Percentiles rank a stretch among this genome's conserved stretches.
phyloP scores from a whole-genome alignment of 2,888 invertebrate genomes.

The Pegoplata infirma region DNA sequence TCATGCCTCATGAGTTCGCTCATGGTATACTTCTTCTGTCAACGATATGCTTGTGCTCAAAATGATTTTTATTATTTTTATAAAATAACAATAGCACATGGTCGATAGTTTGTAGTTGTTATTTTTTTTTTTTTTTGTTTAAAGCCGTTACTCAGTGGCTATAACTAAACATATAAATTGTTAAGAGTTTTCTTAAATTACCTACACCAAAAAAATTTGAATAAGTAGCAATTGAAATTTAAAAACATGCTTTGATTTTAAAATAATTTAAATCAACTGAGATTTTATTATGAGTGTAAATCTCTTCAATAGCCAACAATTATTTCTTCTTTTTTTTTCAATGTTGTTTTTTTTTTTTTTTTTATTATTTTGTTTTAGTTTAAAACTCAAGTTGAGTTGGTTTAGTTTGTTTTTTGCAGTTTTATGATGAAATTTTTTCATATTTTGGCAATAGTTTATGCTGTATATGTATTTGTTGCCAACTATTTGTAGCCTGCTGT shows the following conservation, averaged over 20 bases:
- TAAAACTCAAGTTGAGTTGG: no score
- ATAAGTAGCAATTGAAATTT: no score
- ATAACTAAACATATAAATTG: conserved; percentile 23
- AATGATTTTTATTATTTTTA: background rate
- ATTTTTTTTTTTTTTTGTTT: no score
- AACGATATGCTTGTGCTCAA: background rate
- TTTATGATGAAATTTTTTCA: background rate
- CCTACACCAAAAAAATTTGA: conserved; percentile 10
- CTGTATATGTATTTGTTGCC: background rate
- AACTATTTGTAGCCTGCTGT: background rate
- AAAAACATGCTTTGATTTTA: no score
- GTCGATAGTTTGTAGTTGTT: conserved; percentile 26
- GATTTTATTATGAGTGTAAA: background rate
- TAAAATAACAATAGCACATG: conserved; percentile 36
- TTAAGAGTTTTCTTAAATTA: conserved; percentile 24
- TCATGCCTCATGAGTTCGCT: no score
- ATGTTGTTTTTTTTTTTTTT: background rate
- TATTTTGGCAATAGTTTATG: background rate
- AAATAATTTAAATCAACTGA: no score
- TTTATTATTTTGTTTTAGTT: background rate
- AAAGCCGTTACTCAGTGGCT: conserved; percentile 36
- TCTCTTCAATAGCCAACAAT: background rate
- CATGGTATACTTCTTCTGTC: no score
- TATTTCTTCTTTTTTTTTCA: background rate
- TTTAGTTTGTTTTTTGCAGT: background rate